Evolutionary conservation across 1,140 invertebrate species (phyloP), one percentile per base, ranked within the genome.

Genomic region (Drosophila erecta): DNA sequence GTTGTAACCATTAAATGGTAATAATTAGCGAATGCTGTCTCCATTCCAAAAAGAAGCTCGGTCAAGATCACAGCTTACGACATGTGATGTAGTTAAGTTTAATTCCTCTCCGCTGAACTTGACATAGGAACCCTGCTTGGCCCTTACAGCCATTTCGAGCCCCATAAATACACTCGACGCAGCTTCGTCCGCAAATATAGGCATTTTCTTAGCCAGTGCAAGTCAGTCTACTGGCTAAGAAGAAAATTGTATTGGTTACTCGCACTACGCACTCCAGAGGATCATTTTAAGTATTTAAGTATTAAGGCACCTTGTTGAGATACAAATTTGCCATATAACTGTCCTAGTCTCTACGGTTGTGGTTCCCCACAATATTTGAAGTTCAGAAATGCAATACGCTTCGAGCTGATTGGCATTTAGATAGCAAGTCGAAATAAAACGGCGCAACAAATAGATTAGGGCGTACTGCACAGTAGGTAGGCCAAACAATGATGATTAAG

Each of bases 101-200:
- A 53, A 55, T 56, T 56, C 15, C 17, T 27, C 12, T 50, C n/a
- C n/a, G n/a, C 14, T 59, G 69, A 72, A 72, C 69, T 72, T 72
- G 66, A 60, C 65, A 71, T 44, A 44, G 66, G 66, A 59, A 72
- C 69, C 41, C 66, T 35, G 46, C 15, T 20, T 27, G 30, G 41
- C 59, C 66, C 53, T 70, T 69, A 50, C 12, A 43, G 27, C 43
- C 56, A 70, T 70, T 70, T 57, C 5, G 35, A 57, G 55, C 67
- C 17, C 17, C 17, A 17, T 46, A 17, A 24, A 55, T 10, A 53
- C 44, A 57, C 43, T 40, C n/a, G 27, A 35, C 33, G 50, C 20
- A 61, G 22, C 33, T 27, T 14, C n/a, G 8, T 2, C 56, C 17
- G 22, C 4, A 17, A 17, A 35, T 49, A 30, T 49, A 47, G 6